These are phyloP conservation scores for Auanema sp. DNA, from an alignment of 2,888 invertebrate species.

Conservation along the genomic window DNA sequence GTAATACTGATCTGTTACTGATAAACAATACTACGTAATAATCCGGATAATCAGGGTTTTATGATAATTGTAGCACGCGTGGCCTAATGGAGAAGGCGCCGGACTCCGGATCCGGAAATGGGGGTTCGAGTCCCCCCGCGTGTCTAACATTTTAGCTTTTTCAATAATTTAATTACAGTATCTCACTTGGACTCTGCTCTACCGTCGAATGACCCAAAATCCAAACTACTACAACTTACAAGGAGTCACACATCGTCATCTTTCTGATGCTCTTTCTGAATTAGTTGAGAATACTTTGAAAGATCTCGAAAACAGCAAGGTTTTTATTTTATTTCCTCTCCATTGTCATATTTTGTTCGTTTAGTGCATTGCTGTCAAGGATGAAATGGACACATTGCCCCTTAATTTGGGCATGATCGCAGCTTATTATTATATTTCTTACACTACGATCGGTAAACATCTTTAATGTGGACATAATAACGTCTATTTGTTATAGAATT, in stretches of 20 bases:
- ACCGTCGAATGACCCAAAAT: constrained; percentile 93
- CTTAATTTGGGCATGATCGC: constrained; percentile 99
- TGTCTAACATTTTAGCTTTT: background rate
- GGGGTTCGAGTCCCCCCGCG: constrained; percentile 32
- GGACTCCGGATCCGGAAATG: constrained; percentile 39
- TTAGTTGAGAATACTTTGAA: constrained; percentile 91
- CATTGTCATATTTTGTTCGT: constrained; percentile 2
- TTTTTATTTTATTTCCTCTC: background rate
- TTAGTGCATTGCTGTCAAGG: constrained; percentile 88
- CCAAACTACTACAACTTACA: constrained; percentile 99
- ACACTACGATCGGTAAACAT: constrained; percentile 85
- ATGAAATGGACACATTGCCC: constrained; percentile 94
- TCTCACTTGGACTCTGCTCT: constrained; percentile 97
- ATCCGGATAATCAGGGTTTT: background rate
- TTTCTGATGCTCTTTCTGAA: constrained; percentile 97
- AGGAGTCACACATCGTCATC: constrained; percentile 73
- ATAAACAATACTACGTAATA: too few relatives aligned
- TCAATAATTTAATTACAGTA: constrained; percentile 69
- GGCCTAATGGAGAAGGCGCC: constrained; percentile 41
- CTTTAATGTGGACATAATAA: background rate
- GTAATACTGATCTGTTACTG: background rate
- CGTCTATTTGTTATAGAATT: constrained; percentile 73
- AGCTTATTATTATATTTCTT: constrained; percentile 98
- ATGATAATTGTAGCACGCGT: constrained; percentile 22
- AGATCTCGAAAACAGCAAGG: constrained; percentile 59